Evolutionary conservation across 2,113 vertebrate genomes (phyloP).

Genomic region (Alosa alosa): DNA sequence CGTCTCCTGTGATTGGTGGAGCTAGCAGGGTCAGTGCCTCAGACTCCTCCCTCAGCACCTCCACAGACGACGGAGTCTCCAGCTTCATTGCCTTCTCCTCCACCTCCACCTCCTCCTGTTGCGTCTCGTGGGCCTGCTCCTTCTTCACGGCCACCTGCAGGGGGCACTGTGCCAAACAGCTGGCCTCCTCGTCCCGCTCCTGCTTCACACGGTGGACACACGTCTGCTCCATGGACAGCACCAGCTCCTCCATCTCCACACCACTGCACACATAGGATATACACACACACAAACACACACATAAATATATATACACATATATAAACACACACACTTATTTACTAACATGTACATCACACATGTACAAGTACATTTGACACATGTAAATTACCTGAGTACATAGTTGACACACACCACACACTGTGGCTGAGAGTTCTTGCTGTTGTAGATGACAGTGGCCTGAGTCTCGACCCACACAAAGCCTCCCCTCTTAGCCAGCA

Average conservation of each 20-base stretch:
- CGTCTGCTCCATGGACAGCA: slow-evolving; percentile 94
- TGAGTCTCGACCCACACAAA: slow-evolving; percentile 98
- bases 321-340: background rate
- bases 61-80: slow-evolving; percentile 18
- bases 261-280: slow-evolving; percentile 71
- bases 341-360: background rate
- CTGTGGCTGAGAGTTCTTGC: slow-evolving; percentile 96
- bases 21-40: slow-evolving; percentile 87
- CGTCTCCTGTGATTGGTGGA: slow-evolving; percentile 83
- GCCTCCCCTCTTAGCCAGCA: slow-evolving; percentile 94
- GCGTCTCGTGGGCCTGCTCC: background rate
- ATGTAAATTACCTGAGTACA: slow-evolving; percentile 84
- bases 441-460: slow-evolving; percentile 98
- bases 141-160: slow-evolving; percentile 18
- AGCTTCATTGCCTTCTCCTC: slow-evolving; percentile 39
- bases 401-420: slow-evolving; percentile 98
- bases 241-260: slow-evolving; percentile 86
- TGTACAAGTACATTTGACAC: background rate
- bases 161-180: background rate
- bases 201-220: slow-evolving; percentile 68
- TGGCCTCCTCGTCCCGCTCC: slow-evolving; percentile 49
- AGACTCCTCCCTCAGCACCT: slow-evolving; percentile 82
- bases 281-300: background rate
- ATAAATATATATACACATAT: background rate
- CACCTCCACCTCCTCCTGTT: slow-evolving; percentile 58